Base-by-base conservation (phyloP, 2,888 invertebrate species). In the Ophion slaviceki region DNA sequence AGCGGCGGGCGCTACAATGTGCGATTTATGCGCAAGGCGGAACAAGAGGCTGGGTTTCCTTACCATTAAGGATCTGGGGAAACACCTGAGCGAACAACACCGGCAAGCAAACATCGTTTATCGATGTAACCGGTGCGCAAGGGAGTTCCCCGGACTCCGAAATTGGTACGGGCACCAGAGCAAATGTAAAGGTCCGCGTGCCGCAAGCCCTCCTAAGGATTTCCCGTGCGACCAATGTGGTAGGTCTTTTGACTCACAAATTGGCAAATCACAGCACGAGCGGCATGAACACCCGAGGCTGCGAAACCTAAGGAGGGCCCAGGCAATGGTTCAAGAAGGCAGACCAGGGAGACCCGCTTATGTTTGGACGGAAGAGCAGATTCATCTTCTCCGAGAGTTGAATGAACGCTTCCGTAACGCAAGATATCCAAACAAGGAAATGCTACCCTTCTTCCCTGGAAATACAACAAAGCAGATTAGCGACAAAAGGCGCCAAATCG, bases 331-430 rank as follows among this genome's bases (percentile, higher is more conserved):
- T 2, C 14, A 17, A 17, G 64, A 71, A 2, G 72, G 72, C 0
- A 2, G 10, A 1, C 72, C 72, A 2, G 80, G 66, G 93, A 94
- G 70, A 1, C 62, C 32, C 4, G 28, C 20, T 5, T 17, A 61
- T 0, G 76, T 86, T 0, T 87, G 87, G 86, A 45, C 78, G 0
- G 67, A 71, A 0, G 82, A 82, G 7, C 62, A 72, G n/a, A 74
- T 59, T 0, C 64, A 28, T 5, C 57, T 24, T 0, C 17, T 76
- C 1, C 14, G 45, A 0, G 11, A 5, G 0, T 45, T 80, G 11
- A 79, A 47, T 11, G 87, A 85, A 5, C 47, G 20, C 28, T 67
- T 36, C 24, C n/a, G 59, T 7, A 32, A 24, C 10, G 1, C 2
- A 0, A n/a, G 24, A 17, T 2, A 28, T 4, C 36, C 36, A 1